Conservation (phyloP, 2,888 invertebrate genomes). For the Caenorhabditis sinica region DNA sequence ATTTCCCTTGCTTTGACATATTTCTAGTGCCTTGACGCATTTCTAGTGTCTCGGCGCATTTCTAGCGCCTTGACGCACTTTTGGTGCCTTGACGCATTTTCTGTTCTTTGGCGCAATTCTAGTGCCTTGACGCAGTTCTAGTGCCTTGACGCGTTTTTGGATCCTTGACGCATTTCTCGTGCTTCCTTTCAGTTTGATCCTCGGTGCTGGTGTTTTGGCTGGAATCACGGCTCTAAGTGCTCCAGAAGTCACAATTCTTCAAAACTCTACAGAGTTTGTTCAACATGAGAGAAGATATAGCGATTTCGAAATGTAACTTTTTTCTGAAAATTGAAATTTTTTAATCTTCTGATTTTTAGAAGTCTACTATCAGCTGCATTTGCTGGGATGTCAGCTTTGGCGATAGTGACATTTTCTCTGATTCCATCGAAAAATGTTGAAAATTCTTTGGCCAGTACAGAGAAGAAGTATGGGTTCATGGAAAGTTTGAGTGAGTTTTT, state of each 20-base stretch:
- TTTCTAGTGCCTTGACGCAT: conserved; percentile 32
- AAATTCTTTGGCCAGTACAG: conserved; percentile 67
- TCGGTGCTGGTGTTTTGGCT: conserved; percentile 37
- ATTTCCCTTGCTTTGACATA: too few relatives aligned
- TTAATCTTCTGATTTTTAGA: conserved; percentile 19
- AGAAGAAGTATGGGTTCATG: conserved; percentile 33
- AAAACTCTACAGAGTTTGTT: background rate
- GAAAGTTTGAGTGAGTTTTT: conserved; percentile 35
- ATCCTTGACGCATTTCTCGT: background rate
- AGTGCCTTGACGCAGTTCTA: too few relatives aligned
- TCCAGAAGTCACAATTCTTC: background rate
- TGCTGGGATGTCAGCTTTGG: conserved; percentile 60
- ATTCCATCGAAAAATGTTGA: conserved; percentile 68
- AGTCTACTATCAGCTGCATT: conserved; percentile 69
- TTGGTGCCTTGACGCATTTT: too few relatives aligned
- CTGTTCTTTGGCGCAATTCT: too few relatives aligned
- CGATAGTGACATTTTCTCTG: conserved; percentile 65
- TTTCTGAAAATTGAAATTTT: background rate
- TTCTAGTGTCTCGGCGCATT: conserved; percentile 20
- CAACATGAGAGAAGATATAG: conserved; percentile 49
- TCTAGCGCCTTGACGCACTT: background rate
- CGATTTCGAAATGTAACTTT: conserved; percentile 60
- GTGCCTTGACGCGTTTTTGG: background rate
- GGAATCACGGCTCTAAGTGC: conserved; percentile 40
- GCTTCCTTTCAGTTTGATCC: conserved; percentile 21